Evolutionary conservation across 2,888 invertebrate genomes (phyloP).

Genomic region (Halocaridina rubra): DNA sequence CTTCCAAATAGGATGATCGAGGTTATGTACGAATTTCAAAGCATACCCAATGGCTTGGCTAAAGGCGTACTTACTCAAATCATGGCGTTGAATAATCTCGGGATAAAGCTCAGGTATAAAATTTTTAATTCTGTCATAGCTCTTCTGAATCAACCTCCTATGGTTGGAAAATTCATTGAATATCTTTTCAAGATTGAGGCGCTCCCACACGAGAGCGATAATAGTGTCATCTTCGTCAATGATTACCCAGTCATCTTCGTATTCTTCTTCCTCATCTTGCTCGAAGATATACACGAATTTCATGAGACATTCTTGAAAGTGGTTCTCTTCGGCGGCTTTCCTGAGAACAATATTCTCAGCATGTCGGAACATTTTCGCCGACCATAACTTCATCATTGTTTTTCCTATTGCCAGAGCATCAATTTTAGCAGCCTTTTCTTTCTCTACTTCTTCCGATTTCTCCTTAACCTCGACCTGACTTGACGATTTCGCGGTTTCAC

Average conservation of each 20-base stretch:
- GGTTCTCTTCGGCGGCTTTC: constrained; percentile 7
- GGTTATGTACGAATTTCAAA: constrained; percentile 34
- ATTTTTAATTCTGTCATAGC: constrained; percentile 26
- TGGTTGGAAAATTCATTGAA: constrained; percentile 7
- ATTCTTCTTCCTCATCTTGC: neutral
- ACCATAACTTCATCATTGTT: constrained; percentile 41
- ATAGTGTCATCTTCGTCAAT: constrained; percentile 11
- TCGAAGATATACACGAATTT: constrained; percentile 23
- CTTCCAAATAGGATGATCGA: constrained; percentile 21
- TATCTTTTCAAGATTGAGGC: constrained; percentile 21
- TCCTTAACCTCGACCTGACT: too few relatives aligned
- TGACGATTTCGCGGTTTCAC: too few relatives aligned
- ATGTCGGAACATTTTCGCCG: constrained; percentile 20
- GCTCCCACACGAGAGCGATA: constrained; percentile 28
- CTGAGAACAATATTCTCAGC: constrained; percentile 32
- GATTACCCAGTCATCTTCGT: constrained; percentile 6
- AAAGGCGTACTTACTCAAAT: constrained; percentile 40
- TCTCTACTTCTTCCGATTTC: neutral
- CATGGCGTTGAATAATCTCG: constrained; percentile 40
- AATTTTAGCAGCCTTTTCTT: neutral
- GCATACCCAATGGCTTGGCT: constrained; percentile 45
- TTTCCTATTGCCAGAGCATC: constrained; percentile 7
- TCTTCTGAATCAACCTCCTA: constrained; percentile 20
- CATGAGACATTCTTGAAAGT: constrained; percentile 16
- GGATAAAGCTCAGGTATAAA: constrained; percentile 1